Evolutionary conservation across 2,797 vertebrate species (phyloP).

Genomic region (Sebastes itinus): DNA sequence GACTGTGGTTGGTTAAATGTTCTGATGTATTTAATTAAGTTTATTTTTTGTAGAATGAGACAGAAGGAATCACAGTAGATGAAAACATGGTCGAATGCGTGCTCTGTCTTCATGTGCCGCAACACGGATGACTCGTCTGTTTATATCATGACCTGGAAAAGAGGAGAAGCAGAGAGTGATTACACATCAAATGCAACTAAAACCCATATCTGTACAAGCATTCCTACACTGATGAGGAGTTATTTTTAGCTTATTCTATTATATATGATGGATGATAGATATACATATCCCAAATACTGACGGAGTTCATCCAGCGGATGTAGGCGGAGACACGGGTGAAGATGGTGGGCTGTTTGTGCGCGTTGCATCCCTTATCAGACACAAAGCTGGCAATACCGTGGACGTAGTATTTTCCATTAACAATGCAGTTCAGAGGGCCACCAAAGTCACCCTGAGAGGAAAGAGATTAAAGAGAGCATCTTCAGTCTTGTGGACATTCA

Average conservation of each 20-base stretch:
- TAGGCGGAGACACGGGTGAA: slow-evolving; percentile 90
- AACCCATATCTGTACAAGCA: background rate
- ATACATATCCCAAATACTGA: slow-evolving; percentile 37
- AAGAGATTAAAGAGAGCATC: background rate
- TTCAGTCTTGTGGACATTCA: background rate
- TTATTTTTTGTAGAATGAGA: slow-evolving; percentile 44
- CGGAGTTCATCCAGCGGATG: slow-evolving; percentile 82
- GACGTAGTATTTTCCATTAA: slow-evolving; percentile 79
- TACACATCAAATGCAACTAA: background rate
- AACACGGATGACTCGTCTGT: background rate
- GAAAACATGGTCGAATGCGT: background rate
- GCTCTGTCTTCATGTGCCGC: background rate
- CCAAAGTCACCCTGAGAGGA: slow-evolving; percentile 87
- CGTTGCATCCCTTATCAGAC: slow-evolving; percentile 81
- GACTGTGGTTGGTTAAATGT: background rate
- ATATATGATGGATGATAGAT: background rate
- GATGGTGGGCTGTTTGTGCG: slow-evolving; percentile 84
- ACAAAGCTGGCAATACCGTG: slow-evolving; percentile 89
- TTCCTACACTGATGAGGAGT: background rate
- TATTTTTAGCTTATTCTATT: background rate
- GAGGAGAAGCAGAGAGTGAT: background rate
- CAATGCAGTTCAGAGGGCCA: slow-evolving; percentile 86
- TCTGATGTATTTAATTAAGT: slow-evolving; percentile 11
- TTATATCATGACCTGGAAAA: slow-evolving; percentile 60
- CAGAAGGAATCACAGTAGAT: background rate